Base-by-base conservation (phyloP, 2,888 invertebrate species). In the Panzeria rudis region DNA sequence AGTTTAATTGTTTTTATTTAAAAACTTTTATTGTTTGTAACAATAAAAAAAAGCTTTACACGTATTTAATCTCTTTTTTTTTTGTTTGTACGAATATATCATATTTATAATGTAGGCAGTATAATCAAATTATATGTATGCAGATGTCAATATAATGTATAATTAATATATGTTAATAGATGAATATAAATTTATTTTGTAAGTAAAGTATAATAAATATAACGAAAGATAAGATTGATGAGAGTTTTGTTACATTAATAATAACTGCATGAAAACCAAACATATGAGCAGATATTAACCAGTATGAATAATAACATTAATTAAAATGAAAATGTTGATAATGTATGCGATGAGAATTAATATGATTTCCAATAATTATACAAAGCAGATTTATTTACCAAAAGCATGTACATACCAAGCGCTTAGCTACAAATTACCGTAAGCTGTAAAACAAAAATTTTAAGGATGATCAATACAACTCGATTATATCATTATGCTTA, bases 1-100 rank as follows among this genome's bases (percentile, higher is more conserved):
- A 76, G 71, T 77, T 80, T 84, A 84, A 84, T 80, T 80, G 80
- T 72, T 84, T 80, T 80, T 80, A 61, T 80, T 71, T 44, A 66
- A 80, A 84, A 80, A 84, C 41, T 84, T 84, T 52, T 76, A 62
- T 54, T 11, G n/a, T 54, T 13, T 23, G 7, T 15, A 50, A 11
- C 44, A 64, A 29, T n/a, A 29, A 64, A 17, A 64, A 29, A 47
- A 15, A 9, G 3, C 17, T 47, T 17, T 15, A 47, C 44, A 64
- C 44, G 0, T 29, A 25, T 5, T 64, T 29, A 44, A n/a, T n/a
- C 44, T 29, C 3, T 62, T 20, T 29, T 29, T 29, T 29, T 4
- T 29, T 29, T 29, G 2, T 5, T 11, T 17, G 3, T 17, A 17
- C 2, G 47, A 11, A 29, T 25, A 3, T 32, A 61, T 54, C 35